These are phyloP conservation scores for Sebastes taczanowskii DNA, from an alignment of 2,797 vertebrate genomes.

Conservation along the genomic window DNA sequence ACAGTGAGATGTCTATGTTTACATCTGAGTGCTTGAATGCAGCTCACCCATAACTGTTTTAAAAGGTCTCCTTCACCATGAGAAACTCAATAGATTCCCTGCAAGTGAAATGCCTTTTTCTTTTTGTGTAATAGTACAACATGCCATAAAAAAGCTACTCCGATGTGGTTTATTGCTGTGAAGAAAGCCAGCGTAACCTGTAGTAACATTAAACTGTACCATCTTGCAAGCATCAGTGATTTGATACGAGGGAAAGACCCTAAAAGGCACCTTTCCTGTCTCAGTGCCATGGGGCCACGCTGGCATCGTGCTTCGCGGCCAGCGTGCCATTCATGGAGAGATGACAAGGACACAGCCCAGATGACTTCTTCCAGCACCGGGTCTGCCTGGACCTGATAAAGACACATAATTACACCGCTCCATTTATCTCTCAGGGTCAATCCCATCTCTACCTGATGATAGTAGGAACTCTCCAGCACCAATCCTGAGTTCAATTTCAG, in stretches of 20 bases:
- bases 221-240: slow-evolving; percentile 47
- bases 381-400: slow-evolving; percentile 81
- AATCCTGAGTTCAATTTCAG: slow-evolving; percentile 79
- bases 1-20: slow-evolving; percentile 18
- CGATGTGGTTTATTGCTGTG: slow-evolving; percentile 8
- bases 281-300: slow-evolving; percentile 39
- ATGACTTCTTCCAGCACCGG: slow-evolving; percentile 61
- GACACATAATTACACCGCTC: slow-evolving; percentile 78
- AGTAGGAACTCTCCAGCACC: slow-evolving; percentile 53
- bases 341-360: slow-evolving; percentile 77
- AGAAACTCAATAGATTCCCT: background rate
- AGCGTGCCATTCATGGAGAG: slow-evolving; percentile 55
- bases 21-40: background rate
- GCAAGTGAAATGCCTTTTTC: background rate
- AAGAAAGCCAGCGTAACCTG: slow-evolving; percentile 30
- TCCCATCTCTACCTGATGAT: slow-evolving; percentile 71
- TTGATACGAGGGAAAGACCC: slow-evolving; percentile 36
- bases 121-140: background rate
- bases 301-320: slow-evolving; percentile 46
- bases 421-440: slow-evolving; percentile 81
- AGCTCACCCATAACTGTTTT: slow-evolving; percentile 5
- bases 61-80: background rate
- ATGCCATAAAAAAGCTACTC: slow-evolving; percentile 11
- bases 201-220: slow-evolving; percentile 32
- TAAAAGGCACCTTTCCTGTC: slow-evolving; percentile 69